Percentiles rank a stretch among this genome's conserved stretches.
Evolutionary conservation across 2,797 vertebrate genomes (phyloP).

Genomic region (Synaphobranchus kaupii): DNA sequence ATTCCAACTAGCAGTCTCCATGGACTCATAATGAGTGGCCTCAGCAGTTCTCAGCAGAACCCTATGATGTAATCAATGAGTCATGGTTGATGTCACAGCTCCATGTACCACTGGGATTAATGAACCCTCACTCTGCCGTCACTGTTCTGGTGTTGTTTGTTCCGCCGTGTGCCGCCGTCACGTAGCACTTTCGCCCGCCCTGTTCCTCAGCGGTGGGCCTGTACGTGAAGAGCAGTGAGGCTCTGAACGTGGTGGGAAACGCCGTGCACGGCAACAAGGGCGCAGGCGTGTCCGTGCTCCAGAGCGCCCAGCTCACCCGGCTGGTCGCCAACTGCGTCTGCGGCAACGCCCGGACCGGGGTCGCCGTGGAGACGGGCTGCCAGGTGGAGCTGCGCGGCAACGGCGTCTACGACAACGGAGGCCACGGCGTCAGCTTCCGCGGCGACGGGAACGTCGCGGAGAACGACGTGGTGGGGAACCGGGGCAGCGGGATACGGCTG

Average conservation of each 20-base stretch:
- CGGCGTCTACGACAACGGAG: constrained; percentile 84
- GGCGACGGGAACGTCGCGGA: constrained; percentile 81
- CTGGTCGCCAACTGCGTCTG: constrained; percentile 85
- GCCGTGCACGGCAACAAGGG: constrained; percentile 80
- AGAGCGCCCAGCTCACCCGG: constrained; percentile 83
- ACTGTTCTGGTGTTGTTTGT: background rate
- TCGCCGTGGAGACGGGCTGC: constrained; percentile 82
- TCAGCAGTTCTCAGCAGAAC: background rate
- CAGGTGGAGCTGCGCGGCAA: constrained; percentile 86
- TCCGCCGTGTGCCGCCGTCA: background rate
- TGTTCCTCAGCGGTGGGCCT: constrained; percentile 79
- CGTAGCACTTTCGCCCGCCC: background rate
- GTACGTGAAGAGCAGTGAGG: constrained; percentile 87
- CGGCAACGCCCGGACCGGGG: constrained; percentile 77
- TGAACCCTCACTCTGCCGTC: background rate
- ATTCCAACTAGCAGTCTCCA: no score
- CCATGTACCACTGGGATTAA: background rate
- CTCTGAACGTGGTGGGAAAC: constrained; percentile 81
- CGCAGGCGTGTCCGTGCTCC: constrained; percentile 79
- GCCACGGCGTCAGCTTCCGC: constrained; percentile 79
- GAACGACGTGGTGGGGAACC: constrained; percentile 86
- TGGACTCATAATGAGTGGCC: no score
- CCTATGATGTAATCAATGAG: background rate
- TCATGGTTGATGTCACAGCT: background rate
- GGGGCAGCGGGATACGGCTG: constrained; percentile 78